Evolutionary conservation across 2,888 invertebrate genomes (phyloP).

Genomic region (Chloroclystis v-ata): DNA sequence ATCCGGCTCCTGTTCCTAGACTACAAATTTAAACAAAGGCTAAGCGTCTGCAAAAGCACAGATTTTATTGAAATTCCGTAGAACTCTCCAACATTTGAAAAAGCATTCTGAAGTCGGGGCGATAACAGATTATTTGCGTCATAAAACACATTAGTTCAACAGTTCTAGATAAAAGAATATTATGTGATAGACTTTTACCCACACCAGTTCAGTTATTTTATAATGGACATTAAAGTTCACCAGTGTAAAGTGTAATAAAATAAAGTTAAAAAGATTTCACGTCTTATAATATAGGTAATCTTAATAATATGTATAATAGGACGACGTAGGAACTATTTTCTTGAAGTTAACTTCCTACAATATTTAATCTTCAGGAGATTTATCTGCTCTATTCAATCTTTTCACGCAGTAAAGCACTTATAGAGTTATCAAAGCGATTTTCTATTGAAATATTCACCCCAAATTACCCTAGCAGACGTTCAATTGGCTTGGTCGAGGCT

Average conservation of each 20-base stretch:
- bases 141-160: neutral
- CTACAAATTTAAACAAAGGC: slow-evolving; percentile 44
- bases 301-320: too few species aligned
- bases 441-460: slow-evolving; percentile 15
- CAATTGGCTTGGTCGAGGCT: slow-evolving; percentile 12
- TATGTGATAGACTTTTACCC: too few species aligned
- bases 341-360: neutral
- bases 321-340: too few species aligned
- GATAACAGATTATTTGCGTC: neutral
- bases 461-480: slow-evolving; percentile 15
- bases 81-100: slow-evolving; percentile 27
- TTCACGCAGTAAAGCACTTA: neutral
- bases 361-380: neutral
- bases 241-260: too few species aligned
- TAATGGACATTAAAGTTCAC: too few species aligned
- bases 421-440: slow-evolving; percentile 4
- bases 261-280: too few species aligned
- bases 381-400: neutral
- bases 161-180: too few species aligned
- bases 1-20: neutral
- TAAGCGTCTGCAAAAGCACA: slow-evolving; percentile 41
- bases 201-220: too few species aligned
- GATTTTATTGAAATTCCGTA: slow-evolving; percentile 41
- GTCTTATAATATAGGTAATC: too few species aligned
- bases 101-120: slow-evolving; percentile 19